phyloP scores from a whole-genome alignment of 2,888 invertebrate species.

The Xestoiulus laeticollis region DNA sequence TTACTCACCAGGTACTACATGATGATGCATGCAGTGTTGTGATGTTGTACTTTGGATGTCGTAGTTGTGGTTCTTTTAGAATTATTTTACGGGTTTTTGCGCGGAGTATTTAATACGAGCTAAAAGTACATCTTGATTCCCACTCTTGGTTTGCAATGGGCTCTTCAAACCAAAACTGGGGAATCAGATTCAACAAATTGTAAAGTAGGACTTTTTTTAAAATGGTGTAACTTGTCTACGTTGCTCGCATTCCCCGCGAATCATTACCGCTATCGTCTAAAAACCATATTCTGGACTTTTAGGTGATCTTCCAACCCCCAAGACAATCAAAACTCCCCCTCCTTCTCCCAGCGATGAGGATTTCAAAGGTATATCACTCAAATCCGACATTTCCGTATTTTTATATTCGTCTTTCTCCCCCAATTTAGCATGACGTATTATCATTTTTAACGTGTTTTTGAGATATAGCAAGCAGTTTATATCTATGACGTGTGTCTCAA shows the following conservation, averaged over 20 bases:
- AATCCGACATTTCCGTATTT: background rate
- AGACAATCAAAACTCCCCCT: constrained; percentile 52
- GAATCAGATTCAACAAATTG: too few species aligned
- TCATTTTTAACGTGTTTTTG: too few species aligned
- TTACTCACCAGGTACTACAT: constrained; percentile 40
- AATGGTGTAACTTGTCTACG: too few species aligned
- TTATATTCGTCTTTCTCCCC: background rate
- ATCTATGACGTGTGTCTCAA: too few species aligned
- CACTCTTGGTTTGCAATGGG: too few species aligned
- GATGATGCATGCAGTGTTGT: constrained; percentile 33
- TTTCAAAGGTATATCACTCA: constrained; percentile 38
- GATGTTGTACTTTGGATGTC: background rate
- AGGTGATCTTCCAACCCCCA: constrained; percentile 49
- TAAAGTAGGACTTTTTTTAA: too few species aligned
- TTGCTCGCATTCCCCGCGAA: background rate
- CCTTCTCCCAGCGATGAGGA: constrained; percentile 49
- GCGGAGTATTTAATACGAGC: too few species aligned
- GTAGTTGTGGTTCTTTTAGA: background rate
- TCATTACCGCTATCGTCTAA: background rate
- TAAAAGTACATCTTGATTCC: too few species aligned
- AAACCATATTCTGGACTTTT: constrained; percentile 11
- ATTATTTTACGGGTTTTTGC: too few species aligned
- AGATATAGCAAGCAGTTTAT: too few species aligned
- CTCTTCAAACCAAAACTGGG: too few species aligned
- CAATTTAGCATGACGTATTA: too few species aligned